Evolutionary conservation across 1,140 invertebrate species (phyloP).

Genomic region (Homalodisca vitripennis): DNA sequence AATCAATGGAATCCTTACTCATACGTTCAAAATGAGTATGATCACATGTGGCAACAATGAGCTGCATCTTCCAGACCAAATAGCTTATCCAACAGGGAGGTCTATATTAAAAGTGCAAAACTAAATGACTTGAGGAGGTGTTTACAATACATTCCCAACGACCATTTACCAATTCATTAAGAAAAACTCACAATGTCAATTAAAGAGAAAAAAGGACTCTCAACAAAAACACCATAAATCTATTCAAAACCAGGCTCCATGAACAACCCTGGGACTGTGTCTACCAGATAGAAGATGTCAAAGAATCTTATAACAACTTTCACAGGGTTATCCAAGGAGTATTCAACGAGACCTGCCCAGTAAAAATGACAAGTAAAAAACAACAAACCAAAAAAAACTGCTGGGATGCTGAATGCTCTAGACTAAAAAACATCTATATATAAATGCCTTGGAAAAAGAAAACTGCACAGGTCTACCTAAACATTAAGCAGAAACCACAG

Average conservation of each 20-base stretch:
- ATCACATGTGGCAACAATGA: too few relatives aligned
- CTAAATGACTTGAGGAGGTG: too few relatives aligned
- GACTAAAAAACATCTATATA: too few relatives aligned
- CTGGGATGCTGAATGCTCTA: too few relatives aligned
- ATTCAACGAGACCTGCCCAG: slow-evolving; percentile 15
- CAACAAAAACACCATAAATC: too few relatives aligned
- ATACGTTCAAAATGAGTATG: too few relatives aligned
- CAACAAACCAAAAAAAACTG: slow-evolving; percentile 6
- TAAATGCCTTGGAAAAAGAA: too few relatives aligned
- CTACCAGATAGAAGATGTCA: background rate
- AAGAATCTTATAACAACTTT: too few relatives aligned
- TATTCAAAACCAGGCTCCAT: background rate
- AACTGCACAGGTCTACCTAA: background rate
- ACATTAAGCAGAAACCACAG: too few relatives aligned
- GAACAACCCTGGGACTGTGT: background rate
- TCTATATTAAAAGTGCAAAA: background rate
- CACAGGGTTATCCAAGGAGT: slow-evolving; percentile 10
- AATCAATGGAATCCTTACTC: too few relatives aligned
- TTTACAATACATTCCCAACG: too few relatives aligned
- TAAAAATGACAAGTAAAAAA: slow-evolving; percentile 4
- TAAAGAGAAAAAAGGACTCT: slow-evolving; percentile 9
- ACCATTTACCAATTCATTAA: background rate
- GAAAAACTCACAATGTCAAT: background rate
- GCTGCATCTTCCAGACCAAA: too few relatives aligned
- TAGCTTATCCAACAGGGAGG: background rate